Base-by-base conservation (phyloP, 2,888 invertebrate species). In the Anthophora plumipes region DNA sequence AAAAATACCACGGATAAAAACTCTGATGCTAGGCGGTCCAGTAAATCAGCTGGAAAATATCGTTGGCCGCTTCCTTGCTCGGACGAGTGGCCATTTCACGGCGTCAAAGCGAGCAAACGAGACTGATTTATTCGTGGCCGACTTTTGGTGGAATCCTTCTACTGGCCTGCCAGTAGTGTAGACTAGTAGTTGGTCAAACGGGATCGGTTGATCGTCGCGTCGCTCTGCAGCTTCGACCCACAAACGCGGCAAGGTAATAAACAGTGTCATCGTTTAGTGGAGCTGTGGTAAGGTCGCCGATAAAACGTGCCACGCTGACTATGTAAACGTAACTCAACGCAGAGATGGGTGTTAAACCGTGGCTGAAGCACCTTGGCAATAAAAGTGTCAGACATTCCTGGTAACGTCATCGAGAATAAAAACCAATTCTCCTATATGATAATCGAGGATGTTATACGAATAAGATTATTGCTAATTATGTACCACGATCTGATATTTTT, bases 201-300 rank as follows among this genome's bases (percentile, higher is more conserved):
- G 5, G 17, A 22, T 11, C 61, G 25, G 37, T 17, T 14, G 41
- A 48, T 14, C 22, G 8, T n/a, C 50, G 43, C 43, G 54, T 59
- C 31, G 31, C 48, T n/a, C 25, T 9, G 37, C n/a, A 20, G 77
- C 52, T 68, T 74, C 66, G 46, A 43, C 31, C 73, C 43, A 39
- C 82, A 63, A 82, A 75, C 72, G 31, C 43, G 61, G 67, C 46
- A 17, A 37, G 77, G 88, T 81, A 86, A 85, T 89, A 89, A 89
- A 89, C 85, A 84, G 85, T 83, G 86, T 86, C 85, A 81, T 87
- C 87, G 87, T 87, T 89, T 86, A 85, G 79, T 73, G 72, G 76
- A 80, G 68, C 64, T 68, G 41, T 69, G 80, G 83, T 82, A 86
- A 88, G 84, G 87, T 77, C 82, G 85, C 48, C 84, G 84, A 87